Percentiles rank a stretch among this genome's conserved stretches.
phyloP scores from a whole-genome alignment of 2,888 invertebrate species.

The Acholoe squamosa region DNA sequence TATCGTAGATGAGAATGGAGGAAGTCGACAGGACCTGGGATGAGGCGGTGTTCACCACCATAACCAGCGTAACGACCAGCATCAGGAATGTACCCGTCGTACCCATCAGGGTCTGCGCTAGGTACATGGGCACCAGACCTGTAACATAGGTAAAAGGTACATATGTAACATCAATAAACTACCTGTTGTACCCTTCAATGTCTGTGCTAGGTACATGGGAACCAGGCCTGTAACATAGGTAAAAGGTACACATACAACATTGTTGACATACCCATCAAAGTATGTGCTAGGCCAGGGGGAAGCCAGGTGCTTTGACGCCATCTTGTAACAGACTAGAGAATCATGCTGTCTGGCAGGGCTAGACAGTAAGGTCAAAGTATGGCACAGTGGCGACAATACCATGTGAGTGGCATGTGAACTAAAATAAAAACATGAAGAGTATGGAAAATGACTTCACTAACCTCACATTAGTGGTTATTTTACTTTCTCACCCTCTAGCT shows the following conservation, averaged over 20 bases:
- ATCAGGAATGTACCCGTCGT: constrained; percentile 69
- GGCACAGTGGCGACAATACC: too few species aligned
- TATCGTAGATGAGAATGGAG: constrained; percentile 72
- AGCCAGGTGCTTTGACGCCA: too few species aligned
- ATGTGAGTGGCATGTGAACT: too few species aligned
- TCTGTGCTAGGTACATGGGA: constrained; percentile 62
- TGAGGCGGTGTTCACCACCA: constrained; percentile 67
- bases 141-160: neutral
- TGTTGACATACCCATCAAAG: constrained; percentile 67
- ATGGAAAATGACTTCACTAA: too few species aligned
- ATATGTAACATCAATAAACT: constrained; percentile 71
- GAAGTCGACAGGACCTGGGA: constrained; percentile 70
- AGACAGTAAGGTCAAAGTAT: too few species aligned
- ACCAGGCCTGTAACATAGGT: neutral
- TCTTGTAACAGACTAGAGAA: too few species aligned
- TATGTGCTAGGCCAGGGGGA: too few species aligned
- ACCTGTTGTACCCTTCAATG: constrained; percentile 67
- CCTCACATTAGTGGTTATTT: too few species aligned
- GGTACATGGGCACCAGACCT: constrained; percentile 31
- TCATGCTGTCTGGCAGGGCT: too few species aligned
- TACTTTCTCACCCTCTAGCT: too few species aligned
- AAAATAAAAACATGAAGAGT: too few species aligned
- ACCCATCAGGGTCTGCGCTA: constrained; percentile 67
- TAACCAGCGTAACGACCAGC: constrained; percentile 66
- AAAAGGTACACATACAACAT: too few species aligned